Evolutionary conservation across 2,113 vertebrate species (phyloP), one percentile per base, ranked within the genome.

Genomic region (Dolichallabes microphthalmus): DNA sequence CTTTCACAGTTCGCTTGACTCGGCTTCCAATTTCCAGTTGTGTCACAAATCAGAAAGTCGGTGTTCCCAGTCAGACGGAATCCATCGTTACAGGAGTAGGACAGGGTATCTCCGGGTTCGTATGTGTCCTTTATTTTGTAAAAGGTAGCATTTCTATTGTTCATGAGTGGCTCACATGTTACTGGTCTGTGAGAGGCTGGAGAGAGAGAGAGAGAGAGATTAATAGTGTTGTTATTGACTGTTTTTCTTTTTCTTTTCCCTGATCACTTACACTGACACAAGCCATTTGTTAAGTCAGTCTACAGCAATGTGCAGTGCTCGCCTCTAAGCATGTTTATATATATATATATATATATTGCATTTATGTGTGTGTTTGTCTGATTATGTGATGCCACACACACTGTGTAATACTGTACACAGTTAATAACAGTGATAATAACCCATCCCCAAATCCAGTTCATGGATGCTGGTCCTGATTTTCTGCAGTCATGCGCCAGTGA

Each of bases 11-110:
- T 63, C 0, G 77, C 32, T 19, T n/a, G 13, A 2, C 2, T 9
- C 19, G 77, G 68, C 1, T 27, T 75, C 85, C 85, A 81, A 8
- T 9, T 20, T 9, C 79, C 79, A 1, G 1, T 15, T 4, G 0
- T 9, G 1, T 73, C 53, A 64, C 85, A 86, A 19, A 4, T 12
- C 19, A 73, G 15, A 5, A 20, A 3, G 52, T 17, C 39, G 45
- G 0, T 27, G 32, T 5, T 39, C 7, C 68, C 68, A 11, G 11
- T 14, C 27, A 32, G 58, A 12, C 14, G 66, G 68, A 63, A 73
- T 12, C 85, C 85, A 2, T 13, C 35, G n/a, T 63, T 35, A 11
- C 85, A 86, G 27, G 68, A 55, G 85, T 63, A 64, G 6, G 58
- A 17, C 22, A 86, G 30, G 20, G 39, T 52, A 14, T 86, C 85